A percentile compares a stretch with the other conserved stretches of the same genome.
These are phyloP conservation scores for Lates japonicus DNA, from an alignment of 2,797 vertebrate genomes.

Conservation along the genomic window DNA sequence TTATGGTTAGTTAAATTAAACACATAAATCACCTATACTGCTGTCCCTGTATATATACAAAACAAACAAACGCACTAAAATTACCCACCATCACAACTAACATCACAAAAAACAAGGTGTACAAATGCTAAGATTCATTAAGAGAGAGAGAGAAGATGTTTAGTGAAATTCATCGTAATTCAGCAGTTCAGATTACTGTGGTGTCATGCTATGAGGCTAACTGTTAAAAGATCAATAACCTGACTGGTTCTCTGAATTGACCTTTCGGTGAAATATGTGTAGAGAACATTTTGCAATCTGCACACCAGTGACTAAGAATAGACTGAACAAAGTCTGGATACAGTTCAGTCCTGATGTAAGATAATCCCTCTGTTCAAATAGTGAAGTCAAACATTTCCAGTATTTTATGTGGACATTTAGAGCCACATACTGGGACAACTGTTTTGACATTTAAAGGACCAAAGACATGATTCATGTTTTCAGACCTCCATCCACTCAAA, in stretches of 20 bases:
- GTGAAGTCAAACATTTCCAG: slow-evolving; percentile 18
- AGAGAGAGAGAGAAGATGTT: background rate
- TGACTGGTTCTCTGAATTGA: background rate
- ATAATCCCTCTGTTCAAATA: slow-evolving; percentile 44
- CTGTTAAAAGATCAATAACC: slow-evolving; percentile 1
- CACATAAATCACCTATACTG: too few species aligned
- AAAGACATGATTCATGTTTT: slow-evolving; percentile 15
- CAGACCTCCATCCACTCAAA: background rate
- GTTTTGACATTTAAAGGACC: background rate
- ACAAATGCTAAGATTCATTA: background rate
- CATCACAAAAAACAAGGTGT: background rate
- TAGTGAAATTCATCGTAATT: background rate
- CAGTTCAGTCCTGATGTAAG: slow-evolving; percentile 5
- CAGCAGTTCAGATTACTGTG: background rate
- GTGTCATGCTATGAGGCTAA: background rate
- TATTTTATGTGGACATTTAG: background rate
- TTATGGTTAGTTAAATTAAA: too few species aligned
- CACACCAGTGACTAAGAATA: slow-evolving; percentile 58
- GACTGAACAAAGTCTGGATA: slow-evolving; percentile 41
- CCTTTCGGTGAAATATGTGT: slow-evolving; percentile 31
- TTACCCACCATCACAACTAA: too few species aligned
- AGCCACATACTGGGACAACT: background rate
- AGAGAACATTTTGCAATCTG: slow-evolving; percentile 39
- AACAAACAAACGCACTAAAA: background rate
- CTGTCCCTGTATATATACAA: background rate